A percentile compares a stretch with the other conserved stretches of the same genome.
phyloP scores from a whole-genome alignment of 2,113 vertebrate species.

The Paradoxurus hermaphroditus region DNA sequence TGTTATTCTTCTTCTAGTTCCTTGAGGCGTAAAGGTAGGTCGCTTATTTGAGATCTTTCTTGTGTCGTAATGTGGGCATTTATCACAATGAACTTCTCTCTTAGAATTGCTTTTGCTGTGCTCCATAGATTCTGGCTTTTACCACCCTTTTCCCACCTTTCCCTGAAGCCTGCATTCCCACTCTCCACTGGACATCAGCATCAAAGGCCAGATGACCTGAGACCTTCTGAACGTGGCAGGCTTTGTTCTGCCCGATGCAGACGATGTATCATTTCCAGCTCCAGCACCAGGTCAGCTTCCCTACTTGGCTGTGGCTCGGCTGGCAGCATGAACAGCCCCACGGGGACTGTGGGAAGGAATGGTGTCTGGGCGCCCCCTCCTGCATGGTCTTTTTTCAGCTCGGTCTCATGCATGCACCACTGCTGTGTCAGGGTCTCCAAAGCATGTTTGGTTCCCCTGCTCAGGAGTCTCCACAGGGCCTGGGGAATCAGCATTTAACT shows the following conservation, averaged over 20 bases:
- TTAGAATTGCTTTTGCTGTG: not conserved
- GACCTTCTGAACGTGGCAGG: slow-evolving; percentile 95
- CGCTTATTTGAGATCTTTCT: not conserved
- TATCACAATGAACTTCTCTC: not conserved
- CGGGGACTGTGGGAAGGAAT: not conserved
- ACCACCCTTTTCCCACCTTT: not conserved
- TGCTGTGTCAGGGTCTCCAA: not conserved
- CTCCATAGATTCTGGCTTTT: slow-evolving; percentile 30
- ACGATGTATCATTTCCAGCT: slow-evolving; percentile 67
- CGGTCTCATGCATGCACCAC: not conserved
- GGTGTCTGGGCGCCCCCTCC: not conserved
- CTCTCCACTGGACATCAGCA: slow-evolving; percentile 89
- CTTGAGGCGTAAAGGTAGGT: not conserved
- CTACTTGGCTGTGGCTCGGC: not conserved
- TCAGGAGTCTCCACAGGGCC: not conserved
- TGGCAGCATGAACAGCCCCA: not conserved
- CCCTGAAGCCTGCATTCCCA: slow-evolving; percentile 90
- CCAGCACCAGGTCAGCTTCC: slow-evolving; percentile 73
- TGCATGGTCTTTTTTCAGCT: not conserved
- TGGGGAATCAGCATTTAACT: not conserved
- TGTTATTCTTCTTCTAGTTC: not conserved
- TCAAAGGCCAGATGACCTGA: slow-evolving; percentile 96
- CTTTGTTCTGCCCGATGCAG: slow-evolving; percentile 87
- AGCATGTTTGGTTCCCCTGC: not conserved
- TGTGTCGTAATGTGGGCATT: not conserved